A percentile compares a stretch with the other conserved stretches of the same genome.
These are phyloP conservation scores for Noctua fimbriata DNA, from an alignment of 2,888 invertebrate genomes.

Conservation along the genomic window DNA sequence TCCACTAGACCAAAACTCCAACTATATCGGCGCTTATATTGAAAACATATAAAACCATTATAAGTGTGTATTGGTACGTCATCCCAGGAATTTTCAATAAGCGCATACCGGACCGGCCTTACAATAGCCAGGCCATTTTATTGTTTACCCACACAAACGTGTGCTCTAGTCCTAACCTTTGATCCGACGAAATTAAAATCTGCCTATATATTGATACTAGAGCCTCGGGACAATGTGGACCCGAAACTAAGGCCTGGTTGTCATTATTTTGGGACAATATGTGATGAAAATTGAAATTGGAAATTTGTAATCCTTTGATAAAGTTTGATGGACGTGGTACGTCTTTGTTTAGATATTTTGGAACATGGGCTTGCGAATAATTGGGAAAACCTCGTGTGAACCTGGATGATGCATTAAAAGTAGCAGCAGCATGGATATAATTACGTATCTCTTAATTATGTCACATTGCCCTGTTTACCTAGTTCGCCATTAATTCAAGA, in stretches of 20 bases:
- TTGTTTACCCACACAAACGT: constrained; percentile 47
- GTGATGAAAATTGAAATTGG: constrained; percentile 37
- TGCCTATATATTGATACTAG: constrained; percentile 32
- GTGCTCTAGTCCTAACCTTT: constrained; percentile 44
- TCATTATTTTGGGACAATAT: constrained; percentile 43
- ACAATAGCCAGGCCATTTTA: constrained; percentile 53
- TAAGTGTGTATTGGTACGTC: constrained; percentile 38
- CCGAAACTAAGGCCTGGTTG: constrained; percentile 7
- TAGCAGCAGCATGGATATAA: too few species aligned
- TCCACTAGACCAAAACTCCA: not conserved
- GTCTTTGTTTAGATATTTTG: constrained; percentile 28
- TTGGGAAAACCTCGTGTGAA: not conserved
- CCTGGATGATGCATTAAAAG: too few species aligned
- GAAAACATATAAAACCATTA: constrained; percentile 36
- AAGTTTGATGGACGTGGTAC: not conserved
- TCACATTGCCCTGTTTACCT: not conserved
- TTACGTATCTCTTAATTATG: not conserved
- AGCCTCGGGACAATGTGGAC: constrained; percentile 36
- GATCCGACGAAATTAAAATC: constrained; percentile 52
- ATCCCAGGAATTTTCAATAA: constrained; percentile 65
- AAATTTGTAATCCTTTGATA: constrained; percentile 28
- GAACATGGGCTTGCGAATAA: not conserved
- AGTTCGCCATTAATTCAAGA: not conserved
- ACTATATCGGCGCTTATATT: constrained; percentile 16
- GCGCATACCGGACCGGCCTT: constrained; percentile 35